Conservation (phyloP, 2,888 invertebrate species). For the Nemurella pictetii region DNA sequence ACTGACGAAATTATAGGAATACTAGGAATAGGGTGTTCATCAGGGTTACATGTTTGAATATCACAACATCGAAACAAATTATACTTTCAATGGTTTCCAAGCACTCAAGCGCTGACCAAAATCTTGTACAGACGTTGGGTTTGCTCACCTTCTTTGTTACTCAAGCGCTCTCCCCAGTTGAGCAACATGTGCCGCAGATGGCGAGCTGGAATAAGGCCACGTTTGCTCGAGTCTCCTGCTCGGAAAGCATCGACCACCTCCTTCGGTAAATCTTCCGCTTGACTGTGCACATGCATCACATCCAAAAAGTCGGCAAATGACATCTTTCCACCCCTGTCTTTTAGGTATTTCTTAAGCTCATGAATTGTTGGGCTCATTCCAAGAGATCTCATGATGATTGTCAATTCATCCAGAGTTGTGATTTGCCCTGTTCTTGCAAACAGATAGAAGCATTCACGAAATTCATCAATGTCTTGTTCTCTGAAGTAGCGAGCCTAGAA, state of each 20-base stretch:
- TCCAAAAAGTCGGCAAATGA: conserved; percentile 94
- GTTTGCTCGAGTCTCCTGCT: conserved; percentile 77
- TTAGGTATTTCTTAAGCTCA: conserved; percentile 82
- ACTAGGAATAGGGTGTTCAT: too few relatives aligned
- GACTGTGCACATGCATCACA: conserved; percentile 90
- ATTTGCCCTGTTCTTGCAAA: conserved; percentile 91
- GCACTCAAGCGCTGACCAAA: too few relatives aligned
- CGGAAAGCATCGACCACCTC: conserved; percentile 88
- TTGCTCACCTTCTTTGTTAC: conserved; percentile 61
- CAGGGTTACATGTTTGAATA: background rate
- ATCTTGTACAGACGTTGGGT: too few relatives aligned
- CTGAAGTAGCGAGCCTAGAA: conserved; percentile 89
- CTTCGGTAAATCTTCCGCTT: conserved; percentile 78
- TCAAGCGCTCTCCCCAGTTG: conserved; percentile 89
- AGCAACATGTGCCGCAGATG: conserved; percentile 85
- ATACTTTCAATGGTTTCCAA: too few relatives aligned
- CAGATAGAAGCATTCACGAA: conserved; percentile 94
- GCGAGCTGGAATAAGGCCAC: conserved; percentile 74
- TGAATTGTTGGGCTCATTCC: conserved; percentile 93
- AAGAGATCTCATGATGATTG: conserved; percentile 91
- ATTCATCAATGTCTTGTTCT: conserved; percentile 95
- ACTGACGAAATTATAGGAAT: background rate
- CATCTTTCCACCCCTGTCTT: conserved; percentile 82
- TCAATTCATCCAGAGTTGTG: conserved; percentile 84
- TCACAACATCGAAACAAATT: background rate